phyloP scores from a whole-genome alignment of 1,140 invertebrate species.

The Drosophila nigrodunni region DNA sequence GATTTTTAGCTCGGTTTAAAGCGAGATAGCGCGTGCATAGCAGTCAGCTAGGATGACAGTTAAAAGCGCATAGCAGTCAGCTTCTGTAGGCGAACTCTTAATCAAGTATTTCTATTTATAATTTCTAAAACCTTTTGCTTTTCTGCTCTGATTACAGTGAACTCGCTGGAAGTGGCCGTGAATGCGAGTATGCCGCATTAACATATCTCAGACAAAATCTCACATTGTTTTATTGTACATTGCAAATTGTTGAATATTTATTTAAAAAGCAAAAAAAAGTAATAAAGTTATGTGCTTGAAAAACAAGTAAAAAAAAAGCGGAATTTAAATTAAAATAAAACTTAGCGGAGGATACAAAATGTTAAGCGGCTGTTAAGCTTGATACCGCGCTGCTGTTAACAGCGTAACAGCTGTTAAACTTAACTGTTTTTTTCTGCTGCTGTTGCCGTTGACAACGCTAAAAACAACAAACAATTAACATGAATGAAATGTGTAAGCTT shows the following conservation, averaged over 20 bases:
- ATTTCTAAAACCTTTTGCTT: not conserved
- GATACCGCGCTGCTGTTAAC: not conserved
- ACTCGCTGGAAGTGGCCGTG: constrained; percentile 68
- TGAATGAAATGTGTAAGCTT: not conserved
- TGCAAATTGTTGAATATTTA: not conserved
- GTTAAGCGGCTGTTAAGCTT: not conserved
- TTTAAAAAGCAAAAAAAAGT: not conserved
- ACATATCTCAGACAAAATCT: not conserved
- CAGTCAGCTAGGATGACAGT: no score
- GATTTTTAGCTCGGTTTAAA: no score
- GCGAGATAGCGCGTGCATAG: no score
- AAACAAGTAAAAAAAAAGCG: no score
- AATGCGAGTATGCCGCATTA: constrained; percentile 69
- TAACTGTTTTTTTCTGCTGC: not conserved
- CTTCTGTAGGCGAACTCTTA: no score
- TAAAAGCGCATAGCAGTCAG: no score
- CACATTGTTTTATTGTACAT: not conserved
- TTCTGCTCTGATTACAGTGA: constrained; percentile 54
- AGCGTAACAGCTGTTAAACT: not conserved
- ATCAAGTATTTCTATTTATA: no score
- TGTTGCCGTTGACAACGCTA: constrained; percentile 3
- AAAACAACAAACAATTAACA: not conserved
- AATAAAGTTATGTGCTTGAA: not conserved
- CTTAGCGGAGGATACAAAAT: no score
- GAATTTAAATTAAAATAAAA: no score